These are phyloP conservation scores for Hippopotamus amphibius DNA, from an alignment of 2,113 vertebrate species.

Conservation along the genomic window DNA sequence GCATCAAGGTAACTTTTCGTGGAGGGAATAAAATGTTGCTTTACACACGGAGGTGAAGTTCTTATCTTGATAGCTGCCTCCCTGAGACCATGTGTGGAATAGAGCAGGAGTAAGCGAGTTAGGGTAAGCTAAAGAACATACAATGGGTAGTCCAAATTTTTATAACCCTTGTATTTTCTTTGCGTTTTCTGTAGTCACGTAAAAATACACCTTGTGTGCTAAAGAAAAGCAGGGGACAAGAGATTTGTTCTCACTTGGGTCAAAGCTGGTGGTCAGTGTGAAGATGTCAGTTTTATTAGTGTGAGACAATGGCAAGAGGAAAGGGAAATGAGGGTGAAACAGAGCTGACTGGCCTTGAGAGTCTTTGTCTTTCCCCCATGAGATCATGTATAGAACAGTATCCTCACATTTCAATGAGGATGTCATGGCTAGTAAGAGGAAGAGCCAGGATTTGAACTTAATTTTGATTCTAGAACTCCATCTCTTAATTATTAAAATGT, in stretches of 20 bases:
- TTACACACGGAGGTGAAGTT: background rate
- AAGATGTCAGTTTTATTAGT: background rate
- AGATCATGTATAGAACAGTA: background rate
- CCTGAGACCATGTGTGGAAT: background rate
- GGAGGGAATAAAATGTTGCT: background rate
- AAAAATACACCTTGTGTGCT: background rate
- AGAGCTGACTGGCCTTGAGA: background rate
- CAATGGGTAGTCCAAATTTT: background rate
- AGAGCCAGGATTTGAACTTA: background rate
- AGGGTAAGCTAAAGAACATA: background rate
- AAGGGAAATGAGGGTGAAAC: background rate
- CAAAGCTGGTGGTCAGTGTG: background rate
- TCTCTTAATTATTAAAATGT: constrained; percentile 18
- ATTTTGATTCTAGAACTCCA: constrained; percentile 25
- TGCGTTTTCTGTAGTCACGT: background rate
- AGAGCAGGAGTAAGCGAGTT: background rate
- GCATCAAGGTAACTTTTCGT: background rate
- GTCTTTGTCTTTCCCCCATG: background rate
- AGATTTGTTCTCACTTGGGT: background rate
- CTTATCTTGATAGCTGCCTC: background rate
- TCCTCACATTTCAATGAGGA: constrained; percentile 13
- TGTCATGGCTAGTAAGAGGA: constrained; percentile 8
- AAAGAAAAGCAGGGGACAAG: background rate
- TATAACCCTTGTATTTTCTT: background rate
- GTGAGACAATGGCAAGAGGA: background rate